Base-by-base conservation (phyloP, 1,140 invertebrate species). In the Hesperophylax magnus region DNA sequence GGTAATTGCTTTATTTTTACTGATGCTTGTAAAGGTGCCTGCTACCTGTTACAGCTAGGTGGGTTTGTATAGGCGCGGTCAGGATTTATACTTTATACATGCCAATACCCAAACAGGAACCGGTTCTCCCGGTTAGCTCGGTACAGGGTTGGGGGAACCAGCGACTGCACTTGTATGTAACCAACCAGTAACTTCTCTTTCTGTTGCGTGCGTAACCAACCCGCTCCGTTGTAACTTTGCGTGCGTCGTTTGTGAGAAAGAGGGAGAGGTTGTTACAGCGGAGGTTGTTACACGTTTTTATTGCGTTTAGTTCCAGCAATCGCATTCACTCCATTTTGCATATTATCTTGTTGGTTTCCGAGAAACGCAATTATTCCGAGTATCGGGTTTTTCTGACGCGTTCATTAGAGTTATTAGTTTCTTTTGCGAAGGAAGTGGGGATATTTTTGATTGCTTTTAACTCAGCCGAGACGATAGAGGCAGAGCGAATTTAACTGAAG, bases 1-100 rank as follows among this genome's bases (percentile, higher is more conserved):
- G 69, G 69, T 56, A 72, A 56, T 72, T 56, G 69, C 69, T 72
- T 72, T 72, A 72, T 56, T 72, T 72, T 72, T 72, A 53, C 47
- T 54, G 31, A 15, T 9, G 18, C 0, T 8, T 56, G 14, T 14
- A 14, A n/a, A 17, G 1, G 14, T 31, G 39, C 24, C 7, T n/a
- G 69, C 69, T 72, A 72, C 69, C 69, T 72, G 69, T 72, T 72
- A 56, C 52, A 6, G 47, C n/a, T 24, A 39, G 22, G 18, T 18
- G 61, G 24, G 3, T 17, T 17, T 17, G 24, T 18, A 20, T 65
- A 65, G 14, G 61, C 63, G 24, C 17, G 63, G 22, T n/a, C 24
- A 67, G 24, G 31, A 7, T 31, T 47, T n/a, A 47, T 47, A 8
- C 9, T 47, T 47, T 14, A 47, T 47, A 47, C 9, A 47, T 8